phyloP scores from a whole-genome alignment of 1,140 invertebrate genomes.

The Drosophila baimaii region DNA sequence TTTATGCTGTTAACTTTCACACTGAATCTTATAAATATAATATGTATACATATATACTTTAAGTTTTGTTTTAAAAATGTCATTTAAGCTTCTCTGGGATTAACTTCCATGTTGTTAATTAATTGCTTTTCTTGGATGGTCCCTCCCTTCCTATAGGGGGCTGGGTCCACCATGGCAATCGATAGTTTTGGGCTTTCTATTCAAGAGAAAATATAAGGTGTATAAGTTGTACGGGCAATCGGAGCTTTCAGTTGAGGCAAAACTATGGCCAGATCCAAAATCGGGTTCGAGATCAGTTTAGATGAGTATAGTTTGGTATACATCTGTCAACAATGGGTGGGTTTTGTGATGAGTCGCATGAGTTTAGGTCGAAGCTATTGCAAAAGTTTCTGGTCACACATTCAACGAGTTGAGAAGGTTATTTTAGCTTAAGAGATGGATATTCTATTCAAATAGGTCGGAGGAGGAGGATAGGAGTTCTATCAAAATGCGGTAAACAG shows the following conservation, averaged over 20 bases:
- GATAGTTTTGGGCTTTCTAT: constrained; percentile 24
- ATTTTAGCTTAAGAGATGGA: background rate
- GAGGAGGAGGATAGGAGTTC: constrained; percentile 13
- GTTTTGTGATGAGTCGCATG: constrained; percentile 31
- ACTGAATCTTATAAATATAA: constrained; percentile 58
- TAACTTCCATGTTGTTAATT: constrained; percentile 33
- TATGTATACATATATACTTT: constrained; percentile 63
- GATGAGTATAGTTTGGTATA: constrained; percentile 37
- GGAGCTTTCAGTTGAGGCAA: constrained; percentile 65
- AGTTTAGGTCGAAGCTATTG: constrained; percentile 7
- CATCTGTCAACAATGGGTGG: constrained; percentile 62
- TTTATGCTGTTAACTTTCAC: constrained; percentile 79
- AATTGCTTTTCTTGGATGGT: constrained; percentile 27
- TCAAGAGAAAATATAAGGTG: constrained; percentile 36
- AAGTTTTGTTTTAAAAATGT: constrained; percentile 42
- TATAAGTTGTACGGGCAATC: constrained; percentile 67
- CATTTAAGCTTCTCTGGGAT: constrained; percentile 34
- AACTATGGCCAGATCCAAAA: constrained; percentile 53
- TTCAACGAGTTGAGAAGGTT: background rate
- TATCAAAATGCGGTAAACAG: constrained; percentile 23
- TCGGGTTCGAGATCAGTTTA: constrained; percentile 41
- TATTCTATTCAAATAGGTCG: background rate
- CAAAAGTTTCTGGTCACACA: constrained; percentile 7
- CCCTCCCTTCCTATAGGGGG: background rate
- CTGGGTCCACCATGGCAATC: constrained; percentile 20